phyloP scores from a whole-genome alignment of 2,888 invertebrate genomes.

The Azorinus chamasolen region DNA sequence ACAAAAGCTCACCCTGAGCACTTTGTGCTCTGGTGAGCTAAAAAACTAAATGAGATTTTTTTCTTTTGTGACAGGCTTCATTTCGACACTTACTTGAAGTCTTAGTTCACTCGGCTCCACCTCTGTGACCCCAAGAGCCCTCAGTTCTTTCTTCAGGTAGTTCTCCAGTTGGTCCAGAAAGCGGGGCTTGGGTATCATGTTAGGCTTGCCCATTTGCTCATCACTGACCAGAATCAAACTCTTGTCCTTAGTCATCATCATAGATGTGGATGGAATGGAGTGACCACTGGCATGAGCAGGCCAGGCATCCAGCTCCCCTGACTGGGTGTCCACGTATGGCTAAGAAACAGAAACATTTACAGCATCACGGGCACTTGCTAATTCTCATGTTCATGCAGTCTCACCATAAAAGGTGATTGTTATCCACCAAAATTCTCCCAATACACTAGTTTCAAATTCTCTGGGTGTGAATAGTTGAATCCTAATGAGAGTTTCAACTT shows the following conservation, averaged over 20 bases:
- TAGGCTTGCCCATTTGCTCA: constrained; percentile 81
- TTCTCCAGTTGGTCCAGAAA: constrained; percentile 85
- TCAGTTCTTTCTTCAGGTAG: constrained; percentile 84
- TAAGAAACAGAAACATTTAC: constrained; percentile 29
- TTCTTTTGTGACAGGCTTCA: too few relatives aligned
- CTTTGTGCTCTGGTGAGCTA: too few relatives aligned
- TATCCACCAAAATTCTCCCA: too few relatives aligned
- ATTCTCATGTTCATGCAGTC: too few relatives aligned
- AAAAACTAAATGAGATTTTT: too few relatives aligned
- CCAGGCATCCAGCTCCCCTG: constrained; percentile 85
- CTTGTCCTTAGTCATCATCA: constrained; percentile 83
- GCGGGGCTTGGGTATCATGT: constrained; percentile 84
- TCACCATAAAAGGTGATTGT: too few relatives aligned
- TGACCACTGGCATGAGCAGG: constrained; percentile 86
- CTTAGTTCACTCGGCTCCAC: constrained; percentile 84
- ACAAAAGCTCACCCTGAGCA: too few relatives aligned
- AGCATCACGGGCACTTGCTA: too few relatives aligned
- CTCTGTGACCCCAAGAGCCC: constrained; percentile 81
- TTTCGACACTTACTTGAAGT: constrained; percentile 83
- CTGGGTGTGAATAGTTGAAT: too few relatives aligned
- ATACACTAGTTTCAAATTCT: too few relatives aligned
- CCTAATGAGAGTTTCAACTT: too few relatives aligned
- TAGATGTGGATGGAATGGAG: constrained; percentile 73
- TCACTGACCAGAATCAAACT: constrained; percentile 82
- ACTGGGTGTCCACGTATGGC: constrained; percentile 83